phyloP scores from a whole-genome alignment of 2,888 invertebrate species.

The Leptinotarsa juncta region DNA sequence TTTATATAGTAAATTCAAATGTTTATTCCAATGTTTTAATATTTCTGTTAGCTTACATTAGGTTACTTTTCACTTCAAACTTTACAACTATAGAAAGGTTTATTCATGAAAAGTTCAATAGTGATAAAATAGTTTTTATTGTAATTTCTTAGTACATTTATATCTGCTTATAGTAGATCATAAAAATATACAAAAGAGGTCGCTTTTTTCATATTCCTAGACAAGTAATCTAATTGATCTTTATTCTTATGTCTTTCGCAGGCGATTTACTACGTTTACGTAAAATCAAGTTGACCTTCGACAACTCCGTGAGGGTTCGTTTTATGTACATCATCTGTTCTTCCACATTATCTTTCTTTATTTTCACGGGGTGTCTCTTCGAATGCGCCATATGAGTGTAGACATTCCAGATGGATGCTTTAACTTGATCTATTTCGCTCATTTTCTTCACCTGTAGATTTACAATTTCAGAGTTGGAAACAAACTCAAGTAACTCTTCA shows the following conservation, averaged over 20 bases:
- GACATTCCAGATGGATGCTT: constrained; percentile 71
- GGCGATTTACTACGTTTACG: constrained; percentile 31
- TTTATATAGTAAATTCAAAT: too few species aligned
- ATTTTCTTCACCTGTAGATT: constrained; percentile 43
- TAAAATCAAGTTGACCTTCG: constrained; percentile 47
- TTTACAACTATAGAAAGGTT: too few species aligned
- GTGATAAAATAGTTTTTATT: not conserved
- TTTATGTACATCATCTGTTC: constrained; percentile 74
- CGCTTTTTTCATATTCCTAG: not conserved
- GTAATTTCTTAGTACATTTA: not conserved
- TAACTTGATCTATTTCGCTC: constrained; percentile 67
- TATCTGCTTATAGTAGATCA: constrained; percentile 1
- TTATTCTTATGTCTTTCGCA: constrained; percentile 7
- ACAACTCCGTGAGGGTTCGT: constrained; percentile 69
- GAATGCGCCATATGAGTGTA: constrained; percentile 74
- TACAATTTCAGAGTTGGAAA: not conserved
- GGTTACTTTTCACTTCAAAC: too few species aligned
- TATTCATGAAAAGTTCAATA: too few species aligned
- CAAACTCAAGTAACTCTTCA: too few species aligned
- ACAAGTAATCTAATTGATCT: constrained; percentile 1
- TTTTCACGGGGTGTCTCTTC: constrained; percentile 63
- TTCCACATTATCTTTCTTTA: constrained; percentile 69
- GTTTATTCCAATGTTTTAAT: too few species aligned
- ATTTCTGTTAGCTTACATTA: too few species aligned
- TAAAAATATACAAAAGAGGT: constrained; percentile 15